phyloP scores from a whole-genome alignment of 1,140 invertebrate genomes.

The Homarus americanus region DNA sequence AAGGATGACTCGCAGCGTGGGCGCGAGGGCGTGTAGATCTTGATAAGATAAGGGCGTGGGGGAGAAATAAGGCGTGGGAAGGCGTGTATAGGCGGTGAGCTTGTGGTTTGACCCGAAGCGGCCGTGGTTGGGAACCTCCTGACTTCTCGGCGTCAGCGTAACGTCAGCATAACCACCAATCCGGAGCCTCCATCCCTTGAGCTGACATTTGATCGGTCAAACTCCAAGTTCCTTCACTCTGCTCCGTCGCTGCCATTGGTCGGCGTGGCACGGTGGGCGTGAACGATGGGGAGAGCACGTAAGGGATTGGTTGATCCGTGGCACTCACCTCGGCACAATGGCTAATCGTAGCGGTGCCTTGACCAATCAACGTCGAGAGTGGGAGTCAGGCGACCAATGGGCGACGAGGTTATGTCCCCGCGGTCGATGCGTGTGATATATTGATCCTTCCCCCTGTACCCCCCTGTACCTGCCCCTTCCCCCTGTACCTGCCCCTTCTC shows the following conservation, averaged over 20 bases:
- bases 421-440: slow-evolving; percentile 64
- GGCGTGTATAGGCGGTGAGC: background rate
- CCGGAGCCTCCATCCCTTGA: slow-evolving; percentile 63
- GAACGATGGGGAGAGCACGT: background rate
- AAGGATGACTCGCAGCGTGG: background rate
- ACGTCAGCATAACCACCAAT: too few species aligned
- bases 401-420: slow-evolving; percentile 41
- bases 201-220: slow-evolving; percentile 72
- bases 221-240: slow-evolving; percentile 58
- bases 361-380: slow-evolving; percentile 40
- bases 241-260: slow-evolving; percentile 34
- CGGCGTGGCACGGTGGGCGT: slow-evolving; percentile 54
- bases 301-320: slow-evolving; percentile 58
- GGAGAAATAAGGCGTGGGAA: background rate
- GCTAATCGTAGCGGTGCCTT: slow-evolving; percentile 50
- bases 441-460: slow-evolving; percentile 45
- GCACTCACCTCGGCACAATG: slow-evolving; percentile 55
- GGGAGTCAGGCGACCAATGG: slow-evolving; percentile 69
- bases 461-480: background rate
- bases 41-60: background rate
- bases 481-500: background rate
- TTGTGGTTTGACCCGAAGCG: background rate
- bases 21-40: background rate
- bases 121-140: slow-evolving; percentile 42
- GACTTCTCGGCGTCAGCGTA: slow-evolving; percentile 49